Evolutionary conservation across 2,888 invertebrate genomes (phyloP), one percentile per base, ranked within the genome.

Genomic region (Sarcophaga variegata): DNA sequence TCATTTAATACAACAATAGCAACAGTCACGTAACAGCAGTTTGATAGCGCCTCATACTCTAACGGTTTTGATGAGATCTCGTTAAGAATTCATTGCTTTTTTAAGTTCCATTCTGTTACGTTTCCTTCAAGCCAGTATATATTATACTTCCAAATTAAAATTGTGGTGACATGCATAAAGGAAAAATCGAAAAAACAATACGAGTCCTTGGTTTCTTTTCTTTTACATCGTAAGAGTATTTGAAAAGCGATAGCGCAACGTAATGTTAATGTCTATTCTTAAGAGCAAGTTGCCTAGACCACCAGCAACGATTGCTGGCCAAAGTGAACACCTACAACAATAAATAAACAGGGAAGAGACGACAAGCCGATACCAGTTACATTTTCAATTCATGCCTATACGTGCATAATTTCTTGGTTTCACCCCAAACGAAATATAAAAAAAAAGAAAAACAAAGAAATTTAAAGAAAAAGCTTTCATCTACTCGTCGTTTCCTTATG

Each of bases 11-110:
- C 72, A 71, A 78, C 66, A 83, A 83, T 74, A 85, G 88, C 85
- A 88, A 81, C 85, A 86, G 89, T 89, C 89, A 89, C 89, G 89
- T 89, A 89, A 69, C 71, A 75, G 83, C 86, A 86, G 88, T 88
- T 89, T 87, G 83, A 82, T 88, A 88, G 88, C 88, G 89, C 88
- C 88, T 86, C 79, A 76, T 87, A 81, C 79, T 71, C 83, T 60
- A 79, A 72, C 81, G 77, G 80, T 63, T 87, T 81, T 87, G 84
- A 87, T 79, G 79, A 82, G 81, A 87, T 87, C 87, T 87, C 72
- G 87, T 87, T 87, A 83, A 76, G 87, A 87, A 87, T 87, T 84
- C 79, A 82, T 84, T 79, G 81, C 60, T 54, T 79, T 72, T 87
- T 83, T 74, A 37, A 83, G 76, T 71, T 78, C 45, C 27, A 27